phyloP scores from a whole-genome alignment of 2,113 vertebrate species.

The Lota lota region DNA sequence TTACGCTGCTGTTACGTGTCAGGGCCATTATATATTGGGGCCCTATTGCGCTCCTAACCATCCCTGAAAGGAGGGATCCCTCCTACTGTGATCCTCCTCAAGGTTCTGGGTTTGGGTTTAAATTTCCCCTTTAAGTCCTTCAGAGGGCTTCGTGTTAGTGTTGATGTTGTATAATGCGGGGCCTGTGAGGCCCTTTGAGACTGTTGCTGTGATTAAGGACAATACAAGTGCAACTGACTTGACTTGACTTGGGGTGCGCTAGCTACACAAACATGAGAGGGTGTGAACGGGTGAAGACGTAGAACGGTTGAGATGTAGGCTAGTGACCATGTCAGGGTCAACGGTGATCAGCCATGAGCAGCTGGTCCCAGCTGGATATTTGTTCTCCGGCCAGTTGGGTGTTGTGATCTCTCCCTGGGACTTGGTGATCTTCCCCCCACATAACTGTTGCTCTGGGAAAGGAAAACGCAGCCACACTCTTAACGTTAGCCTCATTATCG shows the following conservation, averaged over 20 bases:
- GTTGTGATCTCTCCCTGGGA: constrained; percentile 81
- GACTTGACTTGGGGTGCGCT: neutral
- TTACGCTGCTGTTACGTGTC: too few relatives aligned
- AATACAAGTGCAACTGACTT: too few relatives aligned
- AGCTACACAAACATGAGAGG: neutral
- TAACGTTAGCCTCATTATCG: neutral
- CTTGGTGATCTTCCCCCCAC: constrained; percentile 76
- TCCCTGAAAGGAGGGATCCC: too few relatives aligned
- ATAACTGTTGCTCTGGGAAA: constrained; percentile 65
- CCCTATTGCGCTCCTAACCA: too few relatives aligned
- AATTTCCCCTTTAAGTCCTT: too few relatives aligned
- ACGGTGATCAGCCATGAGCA: constrained; percentile 90
- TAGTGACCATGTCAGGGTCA: constrained; percentile 74
- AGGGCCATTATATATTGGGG: neutral
- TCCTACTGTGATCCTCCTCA: too few relatives aligned
- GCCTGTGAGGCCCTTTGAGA: too few relatives aligned
- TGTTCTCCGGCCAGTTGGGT: constrained; percentile 86
- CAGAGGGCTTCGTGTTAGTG: neutral
- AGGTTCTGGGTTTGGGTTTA: too few relatives aligned
- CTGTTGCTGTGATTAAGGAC: too few relatives aligned
- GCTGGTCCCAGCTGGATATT: constrained; percentile 84
- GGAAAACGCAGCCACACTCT: neutral
- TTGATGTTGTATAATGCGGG: too few relatives aligned
- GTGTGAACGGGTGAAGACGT: neutral
- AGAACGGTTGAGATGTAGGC: neutral